Percentiles rank a stretch among this genome's conserved stretches.
Conservation (phyloP, 2,113 vertebrate genomes). For the Oryzias javanicus region DNA sequence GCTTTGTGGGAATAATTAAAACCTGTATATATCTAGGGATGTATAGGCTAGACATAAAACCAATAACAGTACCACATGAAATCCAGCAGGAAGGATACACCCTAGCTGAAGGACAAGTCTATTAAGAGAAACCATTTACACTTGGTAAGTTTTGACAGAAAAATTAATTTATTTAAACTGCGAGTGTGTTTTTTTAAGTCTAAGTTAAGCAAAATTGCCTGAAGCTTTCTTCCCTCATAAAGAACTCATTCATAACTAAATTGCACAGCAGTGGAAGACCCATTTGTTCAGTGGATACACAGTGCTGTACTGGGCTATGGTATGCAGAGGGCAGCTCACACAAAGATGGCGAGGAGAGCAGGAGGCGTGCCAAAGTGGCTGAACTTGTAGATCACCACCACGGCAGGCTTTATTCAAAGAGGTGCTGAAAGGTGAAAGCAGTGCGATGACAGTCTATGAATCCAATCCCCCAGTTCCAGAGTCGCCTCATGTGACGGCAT, state of each 20-base stretch:
- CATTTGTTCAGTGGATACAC: slow-evolving; percentile 42
- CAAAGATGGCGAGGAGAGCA: slow-evolving; percentile 18
- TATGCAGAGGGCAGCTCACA: slow-evolving; percentile 30
- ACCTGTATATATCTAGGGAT: no score
- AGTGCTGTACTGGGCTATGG: slow-evolving; percentile 25
- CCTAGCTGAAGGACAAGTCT: slow-evolving; percentile 30
- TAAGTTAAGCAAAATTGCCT: slow-evolving; percentile 9
- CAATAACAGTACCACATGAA: no score
- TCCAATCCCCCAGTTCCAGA: slow-evolving; percentile 26
- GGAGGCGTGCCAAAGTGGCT: slow-evolving; percentile 31
- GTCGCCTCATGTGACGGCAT: slow-evolving; percentile 52
- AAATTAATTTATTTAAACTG: no score
- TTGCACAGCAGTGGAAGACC: slow-evolving; percentile 33
- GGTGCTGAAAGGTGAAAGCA: slow-evolving; percentile 51
- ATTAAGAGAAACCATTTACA: slow-evolving; percentile 25
- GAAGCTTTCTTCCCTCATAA: slow-evolving; percentile 31
- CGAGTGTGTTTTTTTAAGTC: no score
- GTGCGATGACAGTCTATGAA: slow-evolving; percentile 56
- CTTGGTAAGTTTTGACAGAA: slow-evolving; percentile 19
- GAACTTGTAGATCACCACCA: slow-evolving; percentile 26
- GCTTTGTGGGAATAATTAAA: no score
- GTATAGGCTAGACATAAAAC: no score
- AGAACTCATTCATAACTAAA: slow-evolving; percentile 19
- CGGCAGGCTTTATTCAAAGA: slow-evolving; percentile 32
- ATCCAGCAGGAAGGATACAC: background rate